Conservation (phyloP, 2,888 invertebrate species). For the Oligia fasciuncula region DNA sequence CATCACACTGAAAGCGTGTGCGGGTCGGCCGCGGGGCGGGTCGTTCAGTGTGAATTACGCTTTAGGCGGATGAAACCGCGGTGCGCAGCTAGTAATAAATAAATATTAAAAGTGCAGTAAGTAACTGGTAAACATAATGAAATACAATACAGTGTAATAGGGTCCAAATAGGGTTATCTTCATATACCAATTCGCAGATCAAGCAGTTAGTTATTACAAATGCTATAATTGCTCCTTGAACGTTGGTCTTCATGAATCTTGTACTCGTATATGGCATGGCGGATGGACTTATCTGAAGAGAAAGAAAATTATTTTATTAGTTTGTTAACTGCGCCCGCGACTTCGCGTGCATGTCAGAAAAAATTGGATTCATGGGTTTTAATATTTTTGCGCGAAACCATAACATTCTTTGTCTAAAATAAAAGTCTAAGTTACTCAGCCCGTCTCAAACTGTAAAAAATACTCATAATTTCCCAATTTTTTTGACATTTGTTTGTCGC, state of each 20-base stretch:
- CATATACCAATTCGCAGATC: not conserved
- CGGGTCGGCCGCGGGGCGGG: too few species aligned
- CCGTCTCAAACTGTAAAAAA: too few species aligned
- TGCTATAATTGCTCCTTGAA: not conserved
- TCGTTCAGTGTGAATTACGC: too few species aligned
- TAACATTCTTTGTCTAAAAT: too few species aligned
- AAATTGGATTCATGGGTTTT: not conserved
- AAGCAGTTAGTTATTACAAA: constrained; percentile 7
- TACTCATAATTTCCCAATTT: too few species aligned
- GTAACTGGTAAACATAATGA: not conserved
- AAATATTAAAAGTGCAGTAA: not conserved
- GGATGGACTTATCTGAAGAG: not conserved
- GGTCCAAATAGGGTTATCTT: not conserved
- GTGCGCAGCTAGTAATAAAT: too few species aligned
- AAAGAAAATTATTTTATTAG: not conserved
- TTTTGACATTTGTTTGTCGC: too few species aligned
- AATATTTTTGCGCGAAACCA: too few species aligned
- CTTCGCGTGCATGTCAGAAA: not conserved
- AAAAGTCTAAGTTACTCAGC: too few species aligned
- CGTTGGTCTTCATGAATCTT: accelerated
- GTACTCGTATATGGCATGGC: not conserved
- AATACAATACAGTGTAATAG: constrained; percentile 16
- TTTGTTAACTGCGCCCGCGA: not conserved
- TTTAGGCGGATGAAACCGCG: too few species aligned
- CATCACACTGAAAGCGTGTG: too few species aligned